Percentiles rank a stretch among this genome's conserved stretches.
These are phyloP conservation scores for Holocentrus rufus DNA, from an alignment of 2,797 vertebrate genomes.

Conservation along the genomic window DNA sequence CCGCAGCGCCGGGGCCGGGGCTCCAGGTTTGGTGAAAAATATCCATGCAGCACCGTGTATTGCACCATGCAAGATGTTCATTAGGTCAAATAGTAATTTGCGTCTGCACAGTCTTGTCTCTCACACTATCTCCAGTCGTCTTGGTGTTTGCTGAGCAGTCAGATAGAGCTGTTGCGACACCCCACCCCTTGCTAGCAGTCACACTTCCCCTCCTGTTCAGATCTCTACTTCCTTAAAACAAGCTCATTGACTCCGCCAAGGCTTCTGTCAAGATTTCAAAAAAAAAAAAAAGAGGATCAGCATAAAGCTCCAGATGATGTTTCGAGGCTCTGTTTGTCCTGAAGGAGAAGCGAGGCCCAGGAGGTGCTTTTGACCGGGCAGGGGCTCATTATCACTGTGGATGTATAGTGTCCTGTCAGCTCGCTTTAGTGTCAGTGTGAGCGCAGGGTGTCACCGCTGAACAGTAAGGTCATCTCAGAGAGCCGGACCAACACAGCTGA, in stretches of 20 bases:
- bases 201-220: slow-evolving; percentile 22
- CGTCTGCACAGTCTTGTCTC: neutral
- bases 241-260: neutral
- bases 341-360: slow-evolving; percentile 1
- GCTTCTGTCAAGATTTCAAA: slow-evolving; percentile 10
- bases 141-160: neutral
- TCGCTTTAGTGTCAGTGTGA: slow-evolving; percentile 25
- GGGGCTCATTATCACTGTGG: slow-evolving; percentile 46
- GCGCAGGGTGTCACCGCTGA: slow-evolving; percentile 43
- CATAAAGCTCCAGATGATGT: slow-evolving; percentile 19
- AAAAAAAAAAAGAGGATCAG: slow-evolving; percentile 12
- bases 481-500: slow-evolving; percentile 31
- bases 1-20: too few species aligned
- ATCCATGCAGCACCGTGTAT: too few species aligned
- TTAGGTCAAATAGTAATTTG: neutral
- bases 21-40: too few species aligned
- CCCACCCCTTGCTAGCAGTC: neutral
- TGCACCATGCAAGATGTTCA: too few species aligned
- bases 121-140: neutral
- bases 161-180: neutral
- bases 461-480: slow-evolving; percentile 27
- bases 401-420: slow-evolving; percentile 52
- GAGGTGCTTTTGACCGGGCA: slow-evolving; percentile 26
- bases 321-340: slow-evolving; percentile 21
- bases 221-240: neutral